Conservation (phyloP, 2,888 invertebrate species). For the Pristionchus fissidentatus region DNA sequence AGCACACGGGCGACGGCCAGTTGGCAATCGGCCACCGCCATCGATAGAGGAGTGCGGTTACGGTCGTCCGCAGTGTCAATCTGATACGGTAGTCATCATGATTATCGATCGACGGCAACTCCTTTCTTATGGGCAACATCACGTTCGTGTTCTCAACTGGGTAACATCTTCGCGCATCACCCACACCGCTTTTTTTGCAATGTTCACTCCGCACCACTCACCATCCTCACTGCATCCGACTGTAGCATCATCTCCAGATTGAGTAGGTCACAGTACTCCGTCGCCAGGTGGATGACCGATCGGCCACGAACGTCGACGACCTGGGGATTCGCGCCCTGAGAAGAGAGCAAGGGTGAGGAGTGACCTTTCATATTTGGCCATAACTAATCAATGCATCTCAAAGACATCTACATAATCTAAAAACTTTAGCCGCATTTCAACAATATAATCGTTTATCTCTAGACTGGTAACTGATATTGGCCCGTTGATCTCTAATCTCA, state of each 20-base stretch:
- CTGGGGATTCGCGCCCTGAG: not conserved
- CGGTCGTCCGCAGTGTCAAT: not conserved
- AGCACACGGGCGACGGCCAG: not conserved
- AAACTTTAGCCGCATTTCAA: no score
- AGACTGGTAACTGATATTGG: no score
- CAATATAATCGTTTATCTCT: no score
- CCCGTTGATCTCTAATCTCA: no score
- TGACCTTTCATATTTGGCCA: not conserved
- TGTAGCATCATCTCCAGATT: constrained; percentile 2
- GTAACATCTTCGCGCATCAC: no score
- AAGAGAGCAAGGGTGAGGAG: not conserved
- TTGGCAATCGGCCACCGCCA: not conserved
- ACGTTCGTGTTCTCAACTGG: no score
- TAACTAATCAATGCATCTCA: no score
- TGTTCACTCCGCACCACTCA: not conserved
- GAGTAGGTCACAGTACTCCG: constrained; percentile 4
- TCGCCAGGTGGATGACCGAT: not conserved
- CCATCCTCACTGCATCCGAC: not conserved
- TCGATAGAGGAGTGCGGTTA: not conserved
- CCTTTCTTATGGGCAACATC: no score
- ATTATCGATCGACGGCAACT: no score
- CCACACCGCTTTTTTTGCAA: no score
- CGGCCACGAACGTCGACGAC: not conserved
- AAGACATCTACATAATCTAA: no score
- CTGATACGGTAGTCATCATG: no score